A percentile compares a stretch with the other conserved stretches of the same genome.
Evolutionary conservation across 2,113 vertebrate species (phyloP).

Genomic region (Eleginops maclovinus): DNA sequence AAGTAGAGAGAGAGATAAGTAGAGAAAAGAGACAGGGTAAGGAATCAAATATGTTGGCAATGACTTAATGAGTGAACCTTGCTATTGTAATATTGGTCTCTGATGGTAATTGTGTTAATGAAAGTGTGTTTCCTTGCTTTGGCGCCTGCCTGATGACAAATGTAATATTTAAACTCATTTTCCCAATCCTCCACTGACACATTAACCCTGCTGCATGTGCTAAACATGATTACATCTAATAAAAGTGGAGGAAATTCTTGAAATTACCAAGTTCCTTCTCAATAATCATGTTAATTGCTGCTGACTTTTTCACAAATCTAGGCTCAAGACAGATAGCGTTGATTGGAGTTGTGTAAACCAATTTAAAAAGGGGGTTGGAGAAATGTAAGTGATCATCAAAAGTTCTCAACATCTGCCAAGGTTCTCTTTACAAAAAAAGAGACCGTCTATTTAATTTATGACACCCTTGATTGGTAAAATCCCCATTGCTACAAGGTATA

Average conservation of each 20-base stretch:
- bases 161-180: constrained; percentile 39
- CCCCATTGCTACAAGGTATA: background rate
- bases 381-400: background rate
- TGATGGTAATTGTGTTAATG: constrained; percentile 69
- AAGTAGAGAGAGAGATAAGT: constrained; percentile 32
- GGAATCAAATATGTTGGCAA: constrained; percentile 71
- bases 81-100: constrained; percentile 48
- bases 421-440: background rate
- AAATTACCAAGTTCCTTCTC: background rate
- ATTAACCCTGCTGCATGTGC: constrained; percentile 18
- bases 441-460: background rate
- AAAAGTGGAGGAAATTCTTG: no score
- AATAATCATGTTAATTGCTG: background rate
- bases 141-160: constrained; percentile 41
- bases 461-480: background rate
- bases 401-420: background rate
- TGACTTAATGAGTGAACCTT: constrained; percentile 73
- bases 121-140: constrained; percentile 46
- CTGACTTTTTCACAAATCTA: background rate
- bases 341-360: background rate
- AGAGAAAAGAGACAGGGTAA: constrained; percentile 56
- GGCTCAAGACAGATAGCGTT: background rate
- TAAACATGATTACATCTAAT: constrained; percentile 20
- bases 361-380: background rate
- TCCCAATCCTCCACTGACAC: constrained; percentile 17